A percentile compares a stretch with the other conserved stretches of the same genome.
Conservation (phyloP, 2,113 vertebrate genomes). For the Butastur rufipennis region DNA sequence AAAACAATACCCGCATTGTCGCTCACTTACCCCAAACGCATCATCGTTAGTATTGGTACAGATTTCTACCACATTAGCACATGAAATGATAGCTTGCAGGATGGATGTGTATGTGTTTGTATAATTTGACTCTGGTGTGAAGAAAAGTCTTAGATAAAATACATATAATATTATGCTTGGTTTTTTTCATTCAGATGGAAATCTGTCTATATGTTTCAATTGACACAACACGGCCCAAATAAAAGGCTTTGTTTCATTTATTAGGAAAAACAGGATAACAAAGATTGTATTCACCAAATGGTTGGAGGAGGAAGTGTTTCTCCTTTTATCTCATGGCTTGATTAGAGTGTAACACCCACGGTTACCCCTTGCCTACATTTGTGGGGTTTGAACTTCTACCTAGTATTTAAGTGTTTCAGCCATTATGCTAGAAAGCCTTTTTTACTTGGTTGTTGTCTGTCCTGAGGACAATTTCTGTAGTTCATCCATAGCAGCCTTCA, state of each 20-base stretch:
- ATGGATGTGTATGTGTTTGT: fast-evolving
- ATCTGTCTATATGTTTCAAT: not conserved
- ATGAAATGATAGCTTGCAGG: not conserved
- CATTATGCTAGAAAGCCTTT: not conserved
- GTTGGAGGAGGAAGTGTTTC: not conserved
- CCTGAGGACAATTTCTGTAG: not conserved
- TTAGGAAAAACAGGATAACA: not conserved
- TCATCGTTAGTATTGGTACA: not conserved
- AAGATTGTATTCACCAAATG: not conserved
- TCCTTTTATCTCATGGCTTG: not conserved
- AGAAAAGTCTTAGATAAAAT: not conserved
- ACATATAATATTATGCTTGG: fast-evolving
- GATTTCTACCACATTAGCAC: not conserved
- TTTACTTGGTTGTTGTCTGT: not conserved
- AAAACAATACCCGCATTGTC: not conserved
- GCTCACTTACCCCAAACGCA: not conserved
- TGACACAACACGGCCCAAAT: not conserved
- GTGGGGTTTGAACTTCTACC: not conserved
- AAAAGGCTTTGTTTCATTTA: not conserved
- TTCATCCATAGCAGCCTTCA: not conserved
- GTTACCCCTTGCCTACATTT: not conserved
- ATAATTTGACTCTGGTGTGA: not conserved
- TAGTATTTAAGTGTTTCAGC: not conserved
- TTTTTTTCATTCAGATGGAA: not conserved
- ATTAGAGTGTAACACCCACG: not conserved